Percentiles rank a stretch among this genome's conserved stretches.
phyloP scores from a whole-genome alignment of 2,888 invertebrate species.

The Lysandra bellargus region DNA sequence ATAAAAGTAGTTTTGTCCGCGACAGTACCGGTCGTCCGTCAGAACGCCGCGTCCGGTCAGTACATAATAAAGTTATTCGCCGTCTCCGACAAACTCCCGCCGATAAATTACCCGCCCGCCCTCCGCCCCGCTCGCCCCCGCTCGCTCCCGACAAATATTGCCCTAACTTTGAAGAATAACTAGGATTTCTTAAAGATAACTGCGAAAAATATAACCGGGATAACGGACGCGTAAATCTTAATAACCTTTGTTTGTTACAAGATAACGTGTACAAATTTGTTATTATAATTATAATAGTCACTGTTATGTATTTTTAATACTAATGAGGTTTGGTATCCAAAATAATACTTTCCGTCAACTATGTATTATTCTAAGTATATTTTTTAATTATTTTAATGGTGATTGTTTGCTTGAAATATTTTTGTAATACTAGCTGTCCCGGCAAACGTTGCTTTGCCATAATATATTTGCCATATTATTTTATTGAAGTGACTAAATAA shows the following conservation, averaged over 20 bases:
- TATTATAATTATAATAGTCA: neutral
- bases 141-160: conserved; percentile 70
- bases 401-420: no score
- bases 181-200: conserved; percentile 62
- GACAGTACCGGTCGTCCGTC: conserved; percentile 47
- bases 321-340: neutral
- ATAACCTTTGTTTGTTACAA: conserved; percentile 34
- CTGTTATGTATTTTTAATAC: neutral
- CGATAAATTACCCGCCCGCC: conserved; percentile 77
- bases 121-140: conserved; percentile 53
- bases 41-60: conserved; percentile 70
- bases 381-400: no score
- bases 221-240: conserved; percentile 37
- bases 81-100: conserved; percentile 79
- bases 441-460: no score
- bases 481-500: no score
- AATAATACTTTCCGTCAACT: no score
- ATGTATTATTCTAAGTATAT: no score
- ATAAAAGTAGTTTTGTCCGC: conserved; percentile 42
- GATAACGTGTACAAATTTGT: neutral
- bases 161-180: conserved; percentile 76
- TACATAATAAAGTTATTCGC: conserved; percentile 81
- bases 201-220: conserved; percentile 53
- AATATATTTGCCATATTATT: no score
- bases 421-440: no score